Evolutionary conservation across 2,113 vertebrate species (phyloP), one percentile per base, ranked within the genome.

Genomic region (Puntigrus tetrazona): DNA sequence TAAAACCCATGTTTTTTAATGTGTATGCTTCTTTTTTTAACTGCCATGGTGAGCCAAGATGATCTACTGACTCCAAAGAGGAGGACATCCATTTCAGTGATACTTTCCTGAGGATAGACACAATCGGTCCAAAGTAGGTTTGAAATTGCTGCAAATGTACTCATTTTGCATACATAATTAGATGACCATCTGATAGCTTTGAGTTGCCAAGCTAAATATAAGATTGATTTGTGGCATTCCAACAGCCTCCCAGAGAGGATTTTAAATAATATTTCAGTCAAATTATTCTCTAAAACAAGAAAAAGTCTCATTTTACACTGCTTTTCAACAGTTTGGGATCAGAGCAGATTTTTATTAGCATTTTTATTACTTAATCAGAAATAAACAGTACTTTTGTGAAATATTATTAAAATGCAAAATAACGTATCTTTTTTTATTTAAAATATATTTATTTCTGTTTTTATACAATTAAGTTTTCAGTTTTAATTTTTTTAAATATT

Each of bases 191-290:
- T 73, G 69, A 73, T 73, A 45, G 38, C 38, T 73, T 8, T 27
- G 36, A 45, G n/a, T n/a, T 73, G 69, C 69, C 69, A 73, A 27
- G 36, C 13, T 73, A 73, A 73, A 45, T 27, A 73, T 73, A 73
- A 45, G n/a, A 73, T 45, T 72, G 69, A 43, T 6, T 22, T 45
- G 69, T 6, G 36, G 27, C 34, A 70, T 70, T 70, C 65, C 65
- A 69, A 69, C 20, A 11, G 69, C 36, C 69, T 72, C 10, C 69
- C 5, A 8, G 70, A 73, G 38, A 43, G 43, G 38, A 43, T 38
- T 45, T 73, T 43, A 1, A 14, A 72, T 72, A 72, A 43, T 73
- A 73, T 45, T 72, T 72, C 14, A 43, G 43, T 38, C 38, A 38
- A 25, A 72, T 43, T 22, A 1, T 43, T 25, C 38, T 25, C 31